phyloP scores from a whole-genome alignment of 1,140 invertebrate species.

The Drosophila jambulina region DNA sequence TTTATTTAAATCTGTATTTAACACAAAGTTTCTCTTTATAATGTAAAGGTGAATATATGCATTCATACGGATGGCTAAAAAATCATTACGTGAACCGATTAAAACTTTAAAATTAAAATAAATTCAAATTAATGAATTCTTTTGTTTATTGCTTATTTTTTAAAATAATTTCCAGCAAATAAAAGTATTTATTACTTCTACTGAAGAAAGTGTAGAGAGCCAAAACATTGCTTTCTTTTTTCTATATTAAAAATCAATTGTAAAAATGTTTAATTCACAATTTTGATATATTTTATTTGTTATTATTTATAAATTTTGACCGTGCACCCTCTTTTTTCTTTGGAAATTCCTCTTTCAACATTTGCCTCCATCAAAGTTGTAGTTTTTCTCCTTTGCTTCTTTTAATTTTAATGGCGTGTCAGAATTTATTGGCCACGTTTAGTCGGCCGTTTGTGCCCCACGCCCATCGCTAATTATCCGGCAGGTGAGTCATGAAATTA shows the following conservation, averaged over 20 bases:
- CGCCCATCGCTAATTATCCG: constrained; percentile 31
- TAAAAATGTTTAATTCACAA: too few species aligned
- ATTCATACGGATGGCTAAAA: too few species aligned
- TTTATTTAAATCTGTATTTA: too few species aligned
- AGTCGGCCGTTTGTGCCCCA: constrained; percentile 57
- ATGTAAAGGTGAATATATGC: too few species aligned
- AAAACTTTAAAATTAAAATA: too few species aligned
- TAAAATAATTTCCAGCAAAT: too few species aligned
- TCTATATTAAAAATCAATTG: not conserved
- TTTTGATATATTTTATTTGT: not conserved
- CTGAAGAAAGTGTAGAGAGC: too few species aligned
- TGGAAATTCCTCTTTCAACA: constrained; percentile 4
- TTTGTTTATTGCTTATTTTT: too few species aligned
- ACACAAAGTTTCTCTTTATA: too few species aligned
- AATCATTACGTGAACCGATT: too few species aligned
- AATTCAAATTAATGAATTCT: too few species aligned
- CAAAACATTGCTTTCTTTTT: not conserved
- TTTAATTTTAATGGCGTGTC: constrained; percentile 77
- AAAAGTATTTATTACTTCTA: too few species aligned
- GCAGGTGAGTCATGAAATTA: constrained; percentile 74
- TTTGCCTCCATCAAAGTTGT: not conserved
- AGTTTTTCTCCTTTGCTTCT: constrained; percentile 5
- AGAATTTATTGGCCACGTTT: constrained; percentile 79
- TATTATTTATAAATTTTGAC: not conserved
- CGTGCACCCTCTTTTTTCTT: not conserved